Percentiles rank a stretch among this genome's conserved stretches.
phyloP scores from a whole-genome alignment of 2,113 vertebrate species.

The Cichladusa arquata region DNA sequence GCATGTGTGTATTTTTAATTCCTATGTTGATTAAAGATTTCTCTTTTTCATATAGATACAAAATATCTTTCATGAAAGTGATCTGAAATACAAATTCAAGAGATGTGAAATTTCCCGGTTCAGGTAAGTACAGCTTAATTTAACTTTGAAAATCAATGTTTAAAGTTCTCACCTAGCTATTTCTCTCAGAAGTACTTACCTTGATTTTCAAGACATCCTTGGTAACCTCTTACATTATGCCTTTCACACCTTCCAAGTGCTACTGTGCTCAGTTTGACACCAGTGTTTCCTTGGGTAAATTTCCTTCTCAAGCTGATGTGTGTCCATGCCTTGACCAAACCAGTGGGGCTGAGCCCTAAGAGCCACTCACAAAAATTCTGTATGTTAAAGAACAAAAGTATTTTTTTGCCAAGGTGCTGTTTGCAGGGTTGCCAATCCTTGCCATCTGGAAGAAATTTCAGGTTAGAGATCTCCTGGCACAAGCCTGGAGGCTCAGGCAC shows the following conservation, averaged over 20 bases:
- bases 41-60: slow-evolving; percentile 60
- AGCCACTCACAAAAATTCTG: neutral
- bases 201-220: neutral
- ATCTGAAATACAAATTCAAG: slow-evolving; percentile 63
- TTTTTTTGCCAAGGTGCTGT: neutral
- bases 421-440: neutral
- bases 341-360: neutral
- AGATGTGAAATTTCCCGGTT: slow-evolving; percentile 70
- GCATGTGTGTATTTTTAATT: neutral
- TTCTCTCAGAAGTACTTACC: neutral
- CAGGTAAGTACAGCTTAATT: slow-evolving; percentile 58
- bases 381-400: neutral
- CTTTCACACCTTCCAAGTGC: neutral
- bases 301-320: neutral
- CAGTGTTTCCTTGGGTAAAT: neutral
- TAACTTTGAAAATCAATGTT: neutral
- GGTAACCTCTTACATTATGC: neutral
- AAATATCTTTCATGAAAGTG: slow-evolving; percentile 70
- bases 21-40: neutral
- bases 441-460: neutral
- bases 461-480: neutral
- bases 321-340: neutral
- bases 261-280: neutral
- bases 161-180: neutral
- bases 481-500: neutral